Evolutionary conservation across 2,797 vertebrate genomes (phyloP).

Genomic region (Neomorphus geoffroyi): DNA sequence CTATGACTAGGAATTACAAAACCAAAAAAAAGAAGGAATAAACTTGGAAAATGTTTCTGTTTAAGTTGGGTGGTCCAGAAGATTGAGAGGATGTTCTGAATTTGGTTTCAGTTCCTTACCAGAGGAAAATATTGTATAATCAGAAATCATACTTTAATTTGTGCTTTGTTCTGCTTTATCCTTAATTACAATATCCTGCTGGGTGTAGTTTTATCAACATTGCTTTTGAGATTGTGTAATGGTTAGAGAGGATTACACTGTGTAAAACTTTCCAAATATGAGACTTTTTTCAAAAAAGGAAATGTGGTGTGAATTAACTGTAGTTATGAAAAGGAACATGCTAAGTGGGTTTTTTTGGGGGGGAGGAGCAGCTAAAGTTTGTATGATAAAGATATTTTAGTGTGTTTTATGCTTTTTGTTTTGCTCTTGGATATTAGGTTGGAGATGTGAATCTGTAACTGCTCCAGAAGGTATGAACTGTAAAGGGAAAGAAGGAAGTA

Average conservation of each 20-base stretch:
- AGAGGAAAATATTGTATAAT: background rate
- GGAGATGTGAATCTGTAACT: background rate
- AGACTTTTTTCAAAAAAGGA: background rate
- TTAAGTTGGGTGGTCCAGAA: background rate
- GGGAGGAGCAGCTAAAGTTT: background rate
- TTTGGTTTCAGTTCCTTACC: background rate
- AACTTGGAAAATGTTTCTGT: background rate
- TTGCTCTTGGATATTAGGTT: background rate
- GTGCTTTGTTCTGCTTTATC: constrained; percentile 9
- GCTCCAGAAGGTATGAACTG: background rate
- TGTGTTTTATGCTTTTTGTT: background rate
- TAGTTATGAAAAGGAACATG: background rate
- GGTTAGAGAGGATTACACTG: background rate
- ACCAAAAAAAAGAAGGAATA: background rate
- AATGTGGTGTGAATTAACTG: constrained; percentile 33
- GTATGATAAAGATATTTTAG: background rate
- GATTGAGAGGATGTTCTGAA: background rate
- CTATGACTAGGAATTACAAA: background rate
- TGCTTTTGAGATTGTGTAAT: constrained; percentile 34
- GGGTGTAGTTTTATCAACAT: constrained; percentile 26
- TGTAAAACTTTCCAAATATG: background rate
- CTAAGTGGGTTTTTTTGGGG: background rate
- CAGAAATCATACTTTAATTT: constrained; percentile 6
- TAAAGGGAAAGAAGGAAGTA: constrained; percentile 5
- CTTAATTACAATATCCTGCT: constrained; percentile 17